A percentile compares a stretch with the other conserved stretches of the same genome.
Conservation (phyloP, 2,113 vertebrate genomes). For the Megalops atlanticus region DNA sequence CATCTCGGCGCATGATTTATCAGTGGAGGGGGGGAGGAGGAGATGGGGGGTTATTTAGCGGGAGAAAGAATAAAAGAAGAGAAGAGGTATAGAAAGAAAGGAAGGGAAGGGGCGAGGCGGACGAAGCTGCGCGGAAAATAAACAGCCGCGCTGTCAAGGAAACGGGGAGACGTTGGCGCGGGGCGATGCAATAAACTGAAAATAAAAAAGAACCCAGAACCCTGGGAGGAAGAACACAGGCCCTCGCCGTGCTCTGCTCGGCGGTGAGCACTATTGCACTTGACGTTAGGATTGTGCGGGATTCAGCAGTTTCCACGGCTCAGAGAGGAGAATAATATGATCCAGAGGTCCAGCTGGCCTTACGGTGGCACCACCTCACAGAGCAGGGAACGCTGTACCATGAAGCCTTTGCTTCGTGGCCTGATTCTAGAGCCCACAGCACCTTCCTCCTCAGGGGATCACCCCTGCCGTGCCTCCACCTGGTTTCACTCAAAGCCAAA, state of each 20-base stretch:
- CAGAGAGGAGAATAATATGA: neutral
- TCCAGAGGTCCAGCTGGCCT: neutral
- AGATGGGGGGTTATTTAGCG: constrained; percentile 79
- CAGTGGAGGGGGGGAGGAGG: constrained; percentile 67
- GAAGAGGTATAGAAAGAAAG: constrained; percentile 79
- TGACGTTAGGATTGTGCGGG: neutral
- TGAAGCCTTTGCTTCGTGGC: neutral
- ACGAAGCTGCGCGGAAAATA: neutral
- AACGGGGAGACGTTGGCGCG: neutral
- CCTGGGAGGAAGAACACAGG: neutral
- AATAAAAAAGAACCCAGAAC: constrained; percentile 17
- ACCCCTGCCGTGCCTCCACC: neutral
- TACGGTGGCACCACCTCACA: neutral
- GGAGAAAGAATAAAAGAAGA: constrained; percentile 69
- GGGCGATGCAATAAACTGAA: neutral
- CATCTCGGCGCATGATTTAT: constrained; percentile 61
- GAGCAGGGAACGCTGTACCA: neutral
- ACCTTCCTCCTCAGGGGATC: neutral
- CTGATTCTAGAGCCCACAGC: neutral
- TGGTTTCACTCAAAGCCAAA: neutral
- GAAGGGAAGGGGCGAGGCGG: constrained; percentile 56
- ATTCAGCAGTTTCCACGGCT: neutral
- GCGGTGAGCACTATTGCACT: neutral
- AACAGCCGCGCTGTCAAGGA: neutral
- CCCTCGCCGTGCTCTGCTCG: neutral